phyloP scores from a whole-genome alignment of 2,888 invertebrate genomes.

The Andrena trimmerana region DNA sequence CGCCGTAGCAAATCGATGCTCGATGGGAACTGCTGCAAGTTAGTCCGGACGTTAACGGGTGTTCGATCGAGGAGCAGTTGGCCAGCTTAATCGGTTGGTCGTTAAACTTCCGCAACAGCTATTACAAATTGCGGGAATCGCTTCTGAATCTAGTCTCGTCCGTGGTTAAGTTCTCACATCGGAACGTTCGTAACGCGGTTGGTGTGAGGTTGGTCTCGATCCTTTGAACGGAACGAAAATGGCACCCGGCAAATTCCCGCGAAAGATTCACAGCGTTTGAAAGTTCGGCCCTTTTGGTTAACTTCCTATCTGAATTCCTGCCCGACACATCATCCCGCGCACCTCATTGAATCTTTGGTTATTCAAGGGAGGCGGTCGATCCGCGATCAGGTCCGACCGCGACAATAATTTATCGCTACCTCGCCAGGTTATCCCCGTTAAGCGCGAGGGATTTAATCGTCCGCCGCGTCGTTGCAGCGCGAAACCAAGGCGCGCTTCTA shows the following conservation, averaged over 20 bases:
- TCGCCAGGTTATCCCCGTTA: conserved; percentile 66
- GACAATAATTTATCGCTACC: conserved; percentile 72
- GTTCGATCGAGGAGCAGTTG: conserved; percentile 8
- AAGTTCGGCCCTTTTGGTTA: neutral
- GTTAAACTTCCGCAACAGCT: conserved; percentile 15
- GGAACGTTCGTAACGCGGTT: no score
- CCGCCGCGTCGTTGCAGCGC: conserved; percentile 19
- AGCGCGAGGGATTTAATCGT: conserved; percentile 66
- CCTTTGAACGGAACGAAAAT: no score
- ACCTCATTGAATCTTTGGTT: conserved; percentile 38
- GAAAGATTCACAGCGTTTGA: no score
- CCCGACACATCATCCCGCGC: neutral
- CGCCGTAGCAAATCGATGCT: neutral
- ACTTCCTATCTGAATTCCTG: neutral
- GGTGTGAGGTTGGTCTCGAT: no score
- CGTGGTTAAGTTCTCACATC: neutral
- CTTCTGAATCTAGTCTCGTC: conserved; percentile 18
- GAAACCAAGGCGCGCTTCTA: conserved; percentile 31
- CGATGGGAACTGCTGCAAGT: neutral
- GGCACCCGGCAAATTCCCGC: no score
- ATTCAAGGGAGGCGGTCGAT: conserved; percentile 51
- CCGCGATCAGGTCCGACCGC: conserved; percentile 46
- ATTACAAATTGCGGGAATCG: conserved; percentile 11
- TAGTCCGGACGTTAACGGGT: neutral
- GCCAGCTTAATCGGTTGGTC: conserved; percentile 14